These are phyloP conservation scores for Botia almorhae DNA, from an alignment of 2,797 vertebrate genomes.

Conservation along the genomic window DNA sequence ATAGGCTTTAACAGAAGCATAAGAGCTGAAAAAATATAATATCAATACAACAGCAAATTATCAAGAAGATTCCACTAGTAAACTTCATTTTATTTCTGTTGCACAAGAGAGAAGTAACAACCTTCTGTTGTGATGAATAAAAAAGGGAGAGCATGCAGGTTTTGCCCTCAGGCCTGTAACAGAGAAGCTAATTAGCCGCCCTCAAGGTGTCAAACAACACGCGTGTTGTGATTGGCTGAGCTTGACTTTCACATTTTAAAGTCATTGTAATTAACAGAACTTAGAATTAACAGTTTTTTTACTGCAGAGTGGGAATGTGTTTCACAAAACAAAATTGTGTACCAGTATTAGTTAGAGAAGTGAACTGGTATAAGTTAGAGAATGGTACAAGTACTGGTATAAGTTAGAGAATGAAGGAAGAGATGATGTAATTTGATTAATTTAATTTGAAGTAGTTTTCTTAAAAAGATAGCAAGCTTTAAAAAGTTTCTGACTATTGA, in stretches of 20 bases:
- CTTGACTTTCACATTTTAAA: neutral
- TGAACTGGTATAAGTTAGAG: too few relatives aligned
- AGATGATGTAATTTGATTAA: too few relatives aligned
- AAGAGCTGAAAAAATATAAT: neutral
- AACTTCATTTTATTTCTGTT: neutral
- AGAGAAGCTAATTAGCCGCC: conserved; percentile 4
- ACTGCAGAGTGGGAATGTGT: neutral
- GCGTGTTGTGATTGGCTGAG: conserved; percentile 8
- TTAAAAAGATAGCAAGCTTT: neutral
- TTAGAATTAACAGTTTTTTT: conserved; percentile 3
- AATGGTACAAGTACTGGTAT: too few relatives aligned
- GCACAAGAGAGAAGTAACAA: neutral
- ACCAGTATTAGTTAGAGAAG: neutral
- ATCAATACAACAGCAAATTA: neutral
- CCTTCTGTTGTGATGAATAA: neutral
- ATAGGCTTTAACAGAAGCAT: neutral
- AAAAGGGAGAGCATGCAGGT: neutral
- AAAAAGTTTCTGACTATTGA: neutral
- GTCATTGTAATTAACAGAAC: neutral
- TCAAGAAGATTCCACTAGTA: neutral
- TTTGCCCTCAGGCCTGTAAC: neutral
- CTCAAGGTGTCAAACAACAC: conserved; percentile 7
- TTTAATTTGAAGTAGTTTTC: neutral
- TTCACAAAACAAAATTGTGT: neutral
- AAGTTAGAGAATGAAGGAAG: too few relatives aligned